A percentile compares a stretch with the other conserved stretches of the same genome.
These are phyloP conservation scores for Zeus faber DNA, from an alignment of 2,113 vertebrate genomes.

Conservation along the genomic window DNA sequence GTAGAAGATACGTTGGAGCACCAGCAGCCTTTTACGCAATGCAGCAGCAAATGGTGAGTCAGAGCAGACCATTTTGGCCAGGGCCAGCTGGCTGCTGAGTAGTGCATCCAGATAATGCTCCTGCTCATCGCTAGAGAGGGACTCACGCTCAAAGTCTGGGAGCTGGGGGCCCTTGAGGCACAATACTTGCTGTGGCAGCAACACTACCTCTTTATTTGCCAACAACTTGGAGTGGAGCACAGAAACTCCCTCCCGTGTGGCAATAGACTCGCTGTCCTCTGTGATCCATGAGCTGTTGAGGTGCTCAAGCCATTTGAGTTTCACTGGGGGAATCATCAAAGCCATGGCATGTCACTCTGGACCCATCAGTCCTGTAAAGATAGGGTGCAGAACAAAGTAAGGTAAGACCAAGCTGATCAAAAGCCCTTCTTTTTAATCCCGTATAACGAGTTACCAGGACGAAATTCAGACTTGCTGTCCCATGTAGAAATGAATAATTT, in stretches of 20 bases:
- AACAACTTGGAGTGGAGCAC: constrained; percentile 89
- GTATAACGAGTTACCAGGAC: not conserved
- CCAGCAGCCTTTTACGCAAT: constrained; percentile 89
- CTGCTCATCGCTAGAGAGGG: constrained; percentile 95
- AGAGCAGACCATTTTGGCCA: constrained; percentile 98
- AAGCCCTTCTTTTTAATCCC: not conserved
- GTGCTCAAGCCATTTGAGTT: constrained; percentile 98
- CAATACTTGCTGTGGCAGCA: constrained; percentile 94
- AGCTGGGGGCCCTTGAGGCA: constrained; percentile 97
- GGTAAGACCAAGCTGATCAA: not conserved
- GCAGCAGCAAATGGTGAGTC: constrained; percentile 95
- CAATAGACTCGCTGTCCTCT: constrained; percentile 97
- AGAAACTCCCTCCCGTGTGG: constrained; percentile 92
- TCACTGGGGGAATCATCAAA: constrained; percentile 94
- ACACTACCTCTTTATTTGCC: constrained; percentile 93
- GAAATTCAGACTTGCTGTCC: not conserved
- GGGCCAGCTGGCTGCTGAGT: constrained; percentile 92
- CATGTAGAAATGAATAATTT: too few relatives aligned
- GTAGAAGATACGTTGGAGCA: constrained; percentile 95
- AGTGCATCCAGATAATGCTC: constrained; percentile 98
- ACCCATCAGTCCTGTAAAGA: constrained; percentile 83
- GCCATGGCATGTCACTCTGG: constrained; percentile 88
- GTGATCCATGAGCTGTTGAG: constrained; percentile 98
- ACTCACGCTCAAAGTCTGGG: constrained; percentile 96
- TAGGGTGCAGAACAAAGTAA: not conserved